These are phyloP conservation scores for Erythrolamprus reginae DNA, from an alignment of 2,113 vertebrate species.

Conservation along the genomic window DNA sequence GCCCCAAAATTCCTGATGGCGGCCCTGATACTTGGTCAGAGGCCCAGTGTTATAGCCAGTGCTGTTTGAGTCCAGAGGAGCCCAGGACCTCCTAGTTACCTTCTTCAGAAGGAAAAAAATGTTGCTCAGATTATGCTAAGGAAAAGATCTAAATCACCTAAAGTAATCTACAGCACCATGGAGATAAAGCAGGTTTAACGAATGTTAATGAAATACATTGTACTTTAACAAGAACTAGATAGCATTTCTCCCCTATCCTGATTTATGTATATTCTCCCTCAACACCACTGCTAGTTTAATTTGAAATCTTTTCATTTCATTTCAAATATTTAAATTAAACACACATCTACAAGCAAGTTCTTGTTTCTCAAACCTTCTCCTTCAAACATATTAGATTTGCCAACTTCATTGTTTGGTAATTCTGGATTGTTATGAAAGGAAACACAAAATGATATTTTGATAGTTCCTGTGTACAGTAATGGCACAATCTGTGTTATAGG, in stretches of 20 bases:
- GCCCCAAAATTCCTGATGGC: too few species aligned
- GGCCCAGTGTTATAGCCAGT: not conserved
- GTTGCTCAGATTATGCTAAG: not conserved
- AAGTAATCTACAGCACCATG: not conserved
- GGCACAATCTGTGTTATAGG: not conserved
- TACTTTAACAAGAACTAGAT: not conserved
- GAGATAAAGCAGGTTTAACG: not conserved
- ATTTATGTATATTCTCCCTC: not conserved
- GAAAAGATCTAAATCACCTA: not conserved
- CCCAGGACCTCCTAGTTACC: not conserved
- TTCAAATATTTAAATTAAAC: too few species aligned
- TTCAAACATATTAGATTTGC: not conserved
- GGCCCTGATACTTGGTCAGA: not conserved
- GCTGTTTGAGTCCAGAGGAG: not conserved
- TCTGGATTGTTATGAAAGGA: not conserved
- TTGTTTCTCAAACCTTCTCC: too few species aligned
- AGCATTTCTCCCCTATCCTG: not conserved
- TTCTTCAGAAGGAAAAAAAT: not conserved
- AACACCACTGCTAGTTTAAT: not conserved
- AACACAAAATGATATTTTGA: not conserved
- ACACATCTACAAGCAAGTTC: too few species aligned
- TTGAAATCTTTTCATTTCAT: too few species aligned
- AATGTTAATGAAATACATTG: not conserved
- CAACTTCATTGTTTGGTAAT: not conserved
- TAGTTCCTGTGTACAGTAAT: not conserved